Evolutionary conservation across 2,888 invertebrate species (phyloP).

Genomic region (Drosophila multiciliata): DNA sequence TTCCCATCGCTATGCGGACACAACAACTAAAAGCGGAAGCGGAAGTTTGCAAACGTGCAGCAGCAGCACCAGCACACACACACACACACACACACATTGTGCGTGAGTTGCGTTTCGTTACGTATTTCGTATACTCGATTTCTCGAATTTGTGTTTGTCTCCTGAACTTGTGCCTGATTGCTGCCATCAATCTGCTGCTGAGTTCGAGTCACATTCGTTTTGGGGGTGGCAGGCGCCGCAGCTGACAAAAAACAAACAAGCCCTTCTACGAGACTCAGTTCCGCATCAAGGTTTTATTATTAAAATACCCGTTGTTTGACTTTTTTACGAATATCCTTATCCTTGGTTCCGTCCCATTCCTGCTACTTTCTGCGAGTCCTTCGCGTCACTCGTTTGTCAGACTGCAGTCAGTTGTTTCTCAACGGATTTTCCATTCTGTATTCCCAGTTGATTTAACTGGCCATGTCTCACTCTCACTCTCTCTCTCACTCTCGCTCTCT

Average conservation of each 20-base stretch:
- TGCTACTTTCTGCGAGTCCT: conserved; percentile 18
- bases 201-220: conserved; percentile 21
- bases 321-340: conserved; percentile 11
- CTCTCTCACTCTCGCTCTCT: neutral
- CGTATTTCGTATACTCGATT: conserved; percentile 7
- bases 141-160: conserved; percentile 28
- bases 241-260: conserved; percentile 29
- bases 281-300: conserved; percentile 41
- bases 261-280: conserved; percentile 2
- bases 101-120: conserved; percentile 47
- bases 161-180: conserved; percentile 31
- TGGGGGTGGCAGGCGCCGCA: neutral
- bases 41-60: conserved; percentile 72
- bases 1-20: conserved; percentile 50
- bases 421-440: conserved; percentile 25
- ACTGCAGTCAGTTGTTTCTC: conserved; percentile 45
- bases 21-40: conserved; percentile 77
- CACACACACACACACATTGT: conserved; percentile 29
- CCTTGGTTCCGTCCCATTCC: neutral
- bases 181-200: conserved; percentile 43
- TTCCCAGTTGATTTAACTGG: conserved; percentile 37
- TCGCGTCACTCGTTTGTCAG: conserved; percentile 55
- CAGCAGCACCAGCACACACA: conserved; percentile 10
- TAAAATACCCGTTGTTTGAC: conserved; percentile 46
- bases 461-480: conserved; percentile 10